A percentile compares a stretch with the other conserved stretches of the same genome.
Conservation (phyloP, 1,140 invertebrate species). For the Nasonia longicornis region DNA sequence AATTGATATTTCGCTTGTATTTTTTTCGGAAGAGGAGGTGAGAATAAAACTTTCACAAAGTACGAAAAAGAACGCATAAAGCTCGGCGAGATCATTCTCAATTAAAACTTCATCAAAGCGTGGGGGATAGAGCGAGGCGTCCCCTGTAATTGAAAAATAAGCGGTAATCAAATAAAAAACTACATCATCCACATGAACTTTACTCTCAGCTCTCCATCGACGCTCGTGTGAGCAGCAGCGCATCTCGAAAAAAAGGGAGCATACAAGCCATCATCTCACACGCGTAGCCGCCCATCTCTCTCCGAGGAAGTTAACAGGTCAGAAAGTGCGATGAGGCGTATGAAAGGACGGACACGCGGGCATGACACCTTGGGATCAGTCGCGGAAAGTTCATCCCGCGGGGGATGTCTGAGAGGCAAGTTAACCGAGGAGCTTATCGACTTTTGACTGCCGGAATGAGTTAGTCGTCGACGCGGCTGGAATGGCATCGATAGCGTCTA, state of each 20-base stretch:
- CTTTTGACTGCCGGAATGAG: slow-evolving; percentile 46
- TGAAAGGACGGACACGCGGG: neutral
- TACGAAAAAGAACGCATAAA: neutral
- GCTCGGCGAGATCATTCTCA: neutral
- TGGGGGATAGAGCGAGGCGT: neutral
- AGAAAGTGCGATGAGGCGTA: slow-evolving; percentile 33
- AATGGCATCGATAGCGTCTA: slow-evolving; percentile 17
- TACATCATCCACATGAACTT: neutral
- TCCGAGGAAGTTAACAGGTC: slow-evolving; percentile 23
- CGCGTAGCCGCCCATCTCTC: neutral
- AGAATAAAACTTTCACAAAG: neutral
- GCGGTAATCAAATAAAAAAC: slow-evolving; percentile 28
- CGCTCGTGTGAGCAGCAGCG: neutral
- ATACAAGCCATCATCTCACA: neutral
- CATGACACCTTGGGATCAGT: slow-evolving; percentile 30
- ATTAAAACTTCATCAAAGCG: slow-evolving; percentile 4
- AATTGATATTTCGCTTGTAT: neutral
- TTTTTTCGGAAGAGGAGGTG: neutral
- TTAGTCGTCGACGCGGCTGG: slow-evolving; percentile 30
- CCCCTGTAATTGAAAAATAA: slow-evolving; percentile 28
- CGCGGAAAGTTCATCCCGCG: slow-evolving; percentile 41
- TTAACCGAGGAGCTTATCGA: slow-evolving; percentile 51
- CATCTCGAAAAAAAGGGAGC: neutral
- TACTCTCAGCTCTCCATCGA: neutral
- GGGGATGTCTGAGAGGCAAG: slow-evolving; percentile 47